Percentiles rank a stretch among this genome's conserved stretches.
Conservation (phyloP, 2,888 invertebrate species). For the Steinernema hermaphroditum region DNA sequence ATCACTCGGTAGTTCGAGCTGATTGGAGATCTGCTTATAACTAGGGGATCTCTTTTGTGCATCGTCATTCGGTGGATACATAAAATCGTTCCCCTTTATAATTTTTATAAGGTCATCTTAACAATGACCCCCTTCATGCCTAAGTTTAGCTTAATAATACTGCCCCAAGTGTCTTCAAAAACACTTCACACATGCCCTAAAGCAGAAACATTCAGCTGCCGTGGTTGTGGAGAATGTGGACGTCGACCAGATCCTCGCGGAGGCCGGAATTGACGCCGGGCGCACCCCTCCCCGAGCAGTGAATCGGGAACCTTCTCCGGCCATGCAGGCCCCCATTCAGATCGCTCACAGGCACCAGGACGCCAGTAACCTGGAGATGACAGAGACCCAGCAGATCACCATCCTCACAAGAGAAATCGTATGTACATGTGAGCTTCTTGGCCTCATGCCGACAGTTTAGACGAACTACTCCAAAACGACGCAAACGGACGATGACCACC, state of each 20-base stretch:
- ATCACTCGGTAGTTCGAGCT: too few species aligned
- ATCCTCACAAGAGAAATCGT: constrained; percentile 33
- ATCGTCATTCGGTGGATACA: too few species aligned
- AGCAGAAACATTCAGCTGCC: not conserved
- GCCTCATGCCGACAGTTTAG: too few species aligned
- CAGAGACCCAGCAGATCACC: constrained; percentile 32
- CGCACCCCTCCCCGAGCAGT: not conserved
- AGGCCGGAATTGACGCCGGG: constrained; percentile 43
- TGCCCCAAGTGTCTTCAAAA: too few species aligned
- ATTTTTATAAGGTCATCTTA: too few species aligned
- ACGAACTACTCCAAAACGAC: constrained; percentile 63
- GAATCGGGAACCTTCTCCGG: not conserved
- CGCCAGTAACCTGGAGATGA: constrained; percentile 30
- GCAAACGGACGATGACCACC: constrained; percentile 64
- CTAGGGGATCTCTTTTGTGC: too few species aligned
- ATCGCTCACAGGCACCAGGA: too few species aligned
- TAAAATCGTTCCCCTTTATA: too few species aligned
- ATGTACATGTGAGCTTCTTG: not conserved
- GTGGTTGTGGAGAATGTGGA: not conserved
- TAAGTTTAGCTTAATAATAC: too few species aligned
- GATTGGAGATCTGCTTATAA: too few species aligned
- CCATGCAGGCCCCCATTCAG: not conserved
- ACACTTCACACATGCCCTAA: too few species aligned
- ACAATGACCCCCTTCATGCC: too few species aligned
- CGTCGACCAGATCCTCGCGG: constrained; percentile 45